Percentiles rank a stretch among this genome's conserved stretches.
phyloP scores from a whole-genome alignment of 53 echinoderm and acorn worm species.

The Mesocentrotus franciscanus region DNA sequence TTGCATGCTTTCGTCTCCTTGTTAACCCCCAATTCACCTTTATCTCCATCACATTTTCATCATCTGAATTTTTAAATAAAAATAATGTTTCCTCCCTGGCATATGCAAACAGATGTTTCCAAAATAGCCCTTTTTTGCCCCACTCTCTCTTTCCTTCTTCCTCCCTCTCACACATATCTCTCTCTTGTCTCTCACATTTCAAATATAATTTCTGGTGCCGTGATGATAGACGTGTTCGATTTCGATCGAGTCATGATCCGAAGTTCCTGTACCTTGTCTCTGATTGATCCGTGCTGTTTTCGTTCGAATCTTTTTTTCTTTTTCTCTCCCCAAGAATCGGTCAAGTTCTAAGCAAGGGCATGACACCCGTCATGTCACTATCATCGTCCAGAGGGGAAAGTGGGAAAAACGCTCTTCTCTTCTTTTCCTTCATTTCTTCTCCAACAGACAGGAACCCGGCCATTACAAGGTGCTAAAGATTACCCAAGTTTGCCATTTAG shows the following conservation, averaged over 20 bases:
- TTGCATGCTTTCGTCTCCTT: neutral
- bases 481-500: constrained; percentile 62
- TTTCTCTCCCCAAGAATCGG: constrained; percentile 40
- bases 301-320: neutral
- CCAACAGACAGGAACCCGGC: constrained; percentile 50
- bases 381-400: constrained; percentile 52
- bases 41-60: neutral
- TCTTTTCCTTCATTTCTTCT: constrained; percentile 33
- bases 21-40: neutral
- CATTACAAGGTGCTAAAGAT: constrained; percentile 70
- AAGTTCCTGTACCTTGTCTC: constrained; percentile 24
- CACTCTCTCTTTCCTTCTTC: neutral
- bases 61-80: constrained; percentile 5
- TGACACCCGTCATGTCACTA: constrained; percentile 24
- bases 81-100: constrained; percentile 8
- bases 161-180: neutral
- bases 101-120: constrained; percentile 41
- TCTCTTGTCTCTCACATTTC: constrained; percentile 19
- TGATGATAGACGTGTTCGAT: constrained; percentile 62
- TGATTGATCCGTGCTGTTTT: constrained; percentile 63
- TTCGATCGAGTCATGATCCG: constrained; percentile 56
- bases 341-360: constrained; percentile 52
- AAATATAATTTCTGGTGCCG: constrained; percentile 44
- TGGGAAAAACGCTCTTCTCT: constrained; percentile 48
- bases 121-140: constrained; percentile 18